A percentile compares a stretch with the other conserved stretches of the same genome.
These are phyloP conservation scores for Heliconius ismenius DNA, from an alignment of 2,888 invertebrate genomes.

Conservation along the genomic window DNA sequence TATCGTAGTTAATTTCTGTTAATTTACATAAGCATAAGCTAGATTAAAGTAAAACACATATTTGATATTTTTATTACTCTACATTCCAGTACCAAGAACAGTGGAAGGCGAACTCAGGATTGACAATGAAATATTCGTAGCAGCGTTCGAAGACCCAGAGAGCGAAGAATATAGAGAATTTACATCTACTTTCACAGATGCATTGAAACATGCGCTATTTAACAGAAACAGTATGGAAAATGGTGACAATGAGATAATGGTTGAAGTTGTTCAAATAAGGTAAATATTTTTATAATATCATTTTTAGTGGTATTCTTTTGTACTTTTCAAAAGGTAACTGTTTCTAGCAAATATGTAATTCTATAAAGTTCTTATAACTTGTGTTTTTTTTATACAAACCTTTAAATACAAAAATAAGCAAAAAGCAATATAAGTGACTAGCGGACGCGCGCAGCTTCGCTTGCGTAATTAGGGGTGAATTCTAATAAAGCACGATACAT, in stretches of 20 bases:
- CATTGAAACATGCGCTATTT: constrained; percentile 83
- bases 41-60: too few species aligned
- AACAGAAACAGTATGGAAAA: constrained; percentile 74
- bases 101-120: constrained; percentile 86
- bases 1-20: too few species aligned
- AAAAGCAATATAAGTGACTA: too few species aligned
- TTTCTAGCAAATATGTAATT: too few species aligned
- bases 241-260: constrained; percentile 79
- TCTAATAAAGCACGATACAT: too few species aligned
- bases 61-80: background rate
- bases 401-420: background rate
- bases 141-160: constrained; percentile 82
- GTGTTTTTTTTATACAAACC: background rate
- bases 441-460: too few species aligned
- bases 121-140: constrained; percentile 84
- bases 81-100: constrained; percentile 83
- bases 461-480: too few species aligned
- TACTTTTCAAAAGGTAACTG: background rate
- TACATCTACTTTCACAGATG: constrained; percentile 80
- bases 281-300: background rate
- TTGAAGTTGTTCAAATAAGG: constrained; percentile 84
- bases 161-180: constrained; percentile 84
- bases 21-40: too few species aligned
- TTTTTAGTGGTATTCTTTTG: too few species aligned
- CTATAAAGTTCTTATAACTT: background rate